These are phyloP conservation scores for Hyles euphorbiae DNA, from an alignment of 1,140 invertebrate species.

Conservation along the genomic window DNA sequence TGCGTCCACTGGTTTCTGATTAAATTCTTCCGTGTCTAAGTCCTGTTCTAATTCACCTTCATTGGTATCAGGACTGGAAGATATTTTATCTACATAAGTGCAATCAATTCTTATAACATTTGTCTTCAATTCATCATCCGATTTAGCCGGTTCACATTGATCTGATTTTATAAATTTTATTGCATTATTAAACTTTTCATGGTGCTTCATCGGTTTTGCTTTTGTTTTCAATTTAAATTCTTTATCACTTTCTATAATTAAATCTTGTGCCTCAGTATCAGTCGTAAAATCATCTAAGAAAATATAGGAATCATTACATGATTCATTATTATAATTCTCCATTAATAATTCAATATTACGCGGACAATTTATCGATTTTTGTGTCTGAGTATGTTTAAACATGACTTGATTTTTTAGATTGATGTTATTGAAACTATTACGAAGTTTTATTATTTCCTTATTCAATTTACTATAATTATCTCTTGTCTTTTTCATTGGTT, in stretches of 20 bases:
- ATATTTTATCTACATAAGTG: background rate
- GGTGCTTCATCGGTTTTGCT: constrained; percentile 10
- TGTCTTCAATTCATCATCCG: background rate
- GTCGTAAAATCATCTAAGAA: constrained; percentile 16
- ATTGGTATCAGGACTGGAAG: background rate
- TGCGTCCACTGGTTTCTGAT: background rate
- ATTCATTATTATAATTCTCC: constrained; percentile 2
- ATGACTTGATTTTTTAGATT: constrained; percentile 42
- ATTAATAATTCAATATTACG: background rate
- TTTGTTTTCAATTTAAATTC: constrained; percentile 37
- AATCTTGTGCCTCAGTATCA: constrained; percentile 19
- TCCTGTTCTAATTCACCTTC: constrained; percentile 8
- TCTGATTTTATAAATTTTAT: background rate
- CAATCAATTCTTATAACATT: constrained; percentile 1
- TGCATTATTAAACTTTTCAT: background rate
- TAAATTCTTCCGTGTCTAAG: constrained; percentile 13
- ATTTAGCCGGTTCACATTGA: background rate
- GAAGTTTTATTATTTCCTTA: constrained; percentile 42
- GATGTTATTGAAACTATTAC: constrained; percentile 30
- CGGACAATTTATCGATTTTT: constrained; percentile 14
- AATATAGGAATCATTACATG: constrained; percentile 7
- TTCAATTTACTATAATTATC: constrained; percentile 23
- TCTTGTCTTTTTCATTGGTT: constrained; percentile 23
- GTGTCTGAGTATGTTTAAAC: constrained; percentile 27
- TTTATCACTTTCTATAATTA: constrained; percentile 37